phyloP scores from a whole-genome alignment of 2,797 vertebrate genomes.

The Typhlichthys subterraneus region DNA sequence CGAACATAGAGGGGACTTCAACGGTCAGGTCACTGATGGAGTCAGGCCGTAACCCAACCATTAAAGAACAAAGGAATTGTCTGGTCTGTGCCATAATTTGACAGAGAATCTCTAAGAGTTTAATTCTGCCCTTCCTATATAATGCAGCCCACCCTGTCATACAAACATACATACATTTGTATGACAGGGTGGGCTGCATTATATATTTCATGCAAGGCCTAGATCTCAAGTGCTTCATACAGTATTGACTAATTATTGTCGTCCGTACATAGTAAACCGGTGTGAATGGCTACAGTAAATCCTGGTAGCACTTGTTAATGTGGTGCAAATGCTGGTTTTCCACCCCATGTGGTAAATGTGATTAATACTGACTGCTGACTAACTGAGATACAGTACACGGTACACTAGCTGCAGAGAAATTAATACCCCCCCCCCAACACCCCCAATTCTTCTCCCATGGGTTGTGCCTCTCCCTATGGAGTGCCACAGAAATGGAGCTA shows the following conservation, averaged over 20 bases:
- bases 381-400: conserved; percentile 30
- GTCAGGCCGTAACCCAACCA: no score
- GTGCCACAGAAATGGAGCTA: conserved; percentile 64
- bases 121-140: no score
- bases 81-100: no score
- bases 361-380: conserved; percentile 41
- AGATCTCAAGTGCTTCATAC: conserved; percentile 4
- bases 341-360: conserved; percentile 32
- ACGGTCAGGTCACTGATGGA: no score
- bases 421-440: conserved; percentile 41
- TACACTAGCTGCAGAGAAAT: conserved; percentile 50
- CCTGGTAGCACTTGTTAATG: conserved; percentile 20
- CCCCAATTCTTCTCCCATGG: conserved; percentile 47
- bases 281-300: conserved; percentile 47
- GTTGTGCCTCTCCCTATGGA: conserved; percentile 68
- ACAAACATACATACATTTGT: no score
- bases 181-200: no score
- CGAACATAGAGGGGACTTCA: no score
- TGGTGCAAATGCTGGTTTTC: conserved; percentile 26
- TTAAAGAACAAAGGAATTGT: no score
- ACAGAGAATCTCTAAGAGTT: no score
- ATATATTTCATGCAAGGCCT: background rate
- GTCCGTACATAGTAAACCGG: conserved; percentile 21
- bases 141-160: no score
- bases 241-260: conserved; percentile 18